A percentile compares a stretch with the other conserved stretches of the same genome.
Conservation (phyloP, 2,888 invertebrate genomes). For the Lymantria monacha region DNA sequence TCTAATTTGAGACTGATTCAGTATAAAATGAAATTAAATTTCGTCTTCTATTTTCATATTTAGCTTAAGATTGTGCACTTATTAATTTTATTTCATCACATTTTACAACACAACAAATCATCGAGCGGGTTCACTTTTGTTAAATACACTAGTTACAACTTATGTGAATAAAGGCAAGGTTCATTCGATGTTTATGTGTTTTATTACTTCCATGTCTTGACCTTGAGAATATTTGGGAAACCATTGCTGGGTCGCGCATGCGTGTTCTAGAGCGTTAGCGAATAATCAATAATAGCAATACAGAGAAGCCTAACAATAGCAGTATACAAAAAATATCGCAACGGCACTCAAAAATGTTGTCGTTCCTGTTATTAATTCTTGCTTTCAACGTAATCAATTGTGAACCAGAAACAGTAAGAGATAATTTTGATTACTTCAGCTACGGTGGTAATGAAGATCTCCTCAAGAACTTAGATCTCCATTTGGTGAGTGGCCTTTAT, state of each 20-base stretch:
- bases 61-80: slow-evolving; percentile 44
- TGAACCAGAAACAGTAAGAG: slow-evolving; percentile 74
- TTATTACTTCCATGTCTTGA: slow-evolving; percentile 42
- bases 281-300: slow-evolving; percentile 64
- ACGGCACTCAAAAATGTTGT: slow-evolving; percentile 53
- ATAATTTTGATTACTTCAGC: slow-evolving; percentile 73
- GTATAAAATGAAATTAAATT: slow-evolving; percentile 66
- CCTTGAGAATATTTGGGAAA: slow-evolving; percentile 51
- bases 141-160: slow-evolving; percentile 49
- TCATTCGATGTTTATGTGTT: slow-evolving; percentile 46
- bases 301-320: slow-evolving; percentile 45
- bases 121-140: slow-evolving; percentile 39
- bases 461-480: slow-evolving; percentile 65
- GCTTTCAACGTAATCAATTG: slow-evolving; percentile 50
- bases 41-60: slow-evolving; percentile 73
- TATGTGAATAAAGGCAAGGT: slow-evolving; percentile 58
- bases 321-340: slow-evolving; percentile 54
- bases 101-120: slow-evolving; percentile 21
- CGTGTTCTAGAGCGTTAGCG: slow-evolving; percentile 42
- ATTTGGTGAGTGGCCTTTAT: slow-evolving; percentile 53
- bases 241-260: slow-evolving; percentile 56
- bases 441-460: slow-evolving; percentile 69
- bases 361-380: slow-evolving; percentile 46
- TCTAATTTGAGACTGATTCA: slow-evolving; percentile 73
- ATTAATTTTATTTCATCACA: slow-evolving; percentile 35